Conservation (phyloP, 2,888 invertebrate genomes). For the Drosophila testacea region DNA sequence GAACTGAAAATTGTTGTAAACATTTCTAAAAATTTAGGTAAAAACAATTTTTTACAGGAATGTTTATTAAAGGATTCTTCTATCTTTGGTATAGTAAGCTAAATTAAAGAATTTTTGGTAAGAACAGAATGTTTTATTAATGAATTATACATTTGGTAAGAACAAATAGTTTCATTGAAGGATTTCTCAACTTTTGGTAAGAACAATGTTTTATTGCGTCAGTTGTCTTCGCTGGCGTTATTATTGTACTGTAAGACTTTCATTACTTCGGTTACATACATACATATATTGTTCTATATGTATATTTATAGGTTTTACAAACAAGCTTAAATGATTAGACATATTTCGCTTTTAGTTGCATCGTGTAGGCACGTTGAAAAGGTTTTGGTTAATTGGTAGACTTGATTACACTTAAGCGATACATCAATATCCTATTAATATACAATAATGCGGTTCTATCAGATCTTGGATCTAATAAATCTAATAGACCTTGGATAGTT, state of each 20-base stretch:
- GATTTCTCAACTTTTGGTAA: not conserved
- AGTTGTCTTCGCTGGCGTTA: conserved; percentile 1
- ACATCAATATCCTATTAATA: conserved; percentile 36
- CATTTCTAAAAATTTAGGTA: not conserved
- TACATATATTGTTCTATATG: conserved; percentile 1
- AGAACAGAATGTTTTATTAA: too few species aligned
- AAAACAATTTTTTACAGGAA: not conserved
- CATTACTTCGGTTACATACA: not conserved
- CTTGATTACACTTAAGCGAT: conserved; percentile 56
- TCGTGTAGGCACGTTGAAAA: conserved; percentile 68
- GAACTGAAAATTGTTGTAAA: too few species aligned
- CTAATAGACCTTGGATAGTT: conserved; percentile 61
- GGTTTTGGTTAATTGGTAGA: conserved; percentile 57
- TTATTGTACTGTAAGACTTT: conserved; percentile 33
- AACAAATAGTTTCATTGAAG: too few species aligned
- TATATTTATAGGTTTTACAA: not conserved
- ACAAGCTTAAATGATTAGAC: not conserved
- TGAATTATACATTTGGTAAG: too few species aligned
- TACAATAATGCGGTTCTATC: conserved; percentile 9
- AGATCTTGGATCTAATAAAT: not conserved
- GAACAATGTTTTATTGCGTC: conserved; percentile 12
- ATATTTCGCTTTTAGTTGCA: conserved; percentile 23
- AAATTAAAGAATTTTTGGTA: too few species aligned
- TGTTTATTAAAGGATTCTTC: too few species aligned
- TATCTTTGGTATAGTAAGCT: too few species aligned